Percentiles rank a stretch among this genome's conserved stretches.
phyloP scores from a whole-genome alignment of 2,797 vertebrate species.

The Coreius guichenoti region DNA sequence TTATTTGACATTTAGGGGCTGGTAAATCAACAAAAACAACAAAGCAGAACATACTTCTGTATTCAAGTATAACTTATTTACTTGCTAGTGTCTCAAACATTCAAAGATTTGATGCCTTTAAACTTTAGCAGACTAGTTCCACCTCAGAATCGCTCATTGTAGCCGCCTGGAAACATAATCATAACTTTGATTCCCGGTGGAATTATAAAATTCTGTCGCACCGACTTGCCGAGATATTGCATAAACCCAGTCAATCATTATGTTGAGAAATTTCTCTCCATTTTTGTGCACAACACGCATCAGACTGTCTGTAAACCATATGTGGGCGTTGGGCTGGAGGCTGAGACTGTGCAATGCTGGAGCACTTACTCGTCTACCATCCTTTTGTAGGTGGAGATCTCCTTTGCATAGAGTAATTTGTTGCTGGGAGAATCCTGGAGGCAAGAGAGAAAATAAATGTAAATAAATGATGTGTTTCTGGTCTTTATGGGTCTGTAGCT shows the following conservation, averaged over 20 bases:
- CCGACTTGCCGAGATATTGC: slow-evolving; percentile 4
- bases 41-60: too few relatives aligned
- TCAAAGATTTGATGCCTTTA: not conserved
- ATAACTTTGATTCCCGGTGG: not conserved
- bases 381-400: slow-evolving; percentile 98
- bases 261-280: not conserved
- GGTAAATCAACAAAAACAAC: not conserved
- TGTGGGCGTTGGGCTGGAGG: slow-evolving; percentile 35
- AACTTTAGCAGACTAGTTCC: not conserved
- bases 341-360: slow-evolving; percentile 8
- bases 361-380: slow-evolving; percentile 98
- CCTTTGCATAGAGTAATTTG: slow-evolving; percentile 98
- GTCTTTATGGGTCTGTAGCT: not conserved
- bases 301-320: slow-evolving; percentile 15
- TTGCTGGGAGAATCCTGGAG: slow-evolving; percentile 97
- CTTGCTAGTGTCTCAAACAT: not conserved
- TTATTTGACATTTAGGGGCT: not conserved
- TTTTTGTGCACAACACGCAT: slow-evolving; percentile 5
- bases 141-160: not conserved
- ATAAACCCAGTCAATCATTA: slow-evolving; percentile 31
- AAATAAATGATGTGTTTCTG: slow-evolving; percentile 21
- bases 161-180: not conserved
- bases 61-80: not conserved
- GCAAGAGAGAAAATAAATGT: slow-evolving; percentile 50
- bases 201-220: not conserved